These are phyloP conservation scores for Eledona agricola DNA, from an alignment of 2,888 invertebrate species.

Conservation along the genomic window DNA sequence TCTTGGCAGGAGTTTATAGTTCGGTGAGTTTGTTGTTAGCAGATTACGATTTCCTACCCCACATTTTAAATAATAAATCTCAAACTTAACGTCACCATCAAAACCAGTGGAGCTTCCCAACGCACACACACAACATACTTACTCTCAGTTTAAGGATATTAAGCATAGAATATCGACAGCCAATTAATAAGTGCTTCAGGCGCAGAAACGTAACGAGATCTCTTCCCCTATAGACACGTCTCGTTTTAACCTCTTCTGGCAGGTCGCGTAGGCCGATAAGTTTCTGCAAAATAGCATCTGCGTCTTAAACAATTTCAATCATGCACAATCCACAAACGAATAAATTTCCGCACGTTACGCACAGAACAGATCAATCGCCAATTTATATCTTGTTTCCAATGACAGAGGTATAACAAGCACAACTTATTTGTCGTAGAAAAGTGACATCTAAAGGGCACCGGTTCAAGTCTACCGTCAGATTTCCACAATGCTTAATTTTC, in stretches of 20 bases:
- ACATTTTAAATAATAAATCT: constrained; percentile 25
- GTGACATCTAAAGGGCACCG: constrained; percentile 4
- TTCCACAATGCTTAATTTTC: constrained; percentile 22
- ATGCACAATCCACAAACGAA: too few species aligned
- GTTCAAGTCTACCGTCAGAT: constrained; percentile 7
- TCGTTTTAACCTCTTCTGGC: constrained; percentile 12
- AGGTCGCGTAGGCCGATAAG: too few species aligned
- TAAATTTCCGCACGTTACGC: too few species aligned
- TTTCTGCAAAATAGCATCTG: too few species aligned
- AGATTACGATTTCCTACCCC: constrained; percentile 33
- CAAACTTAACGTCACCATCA: constrained; percentile 6
- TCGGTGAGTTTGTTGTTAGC: constrained; percentile 28
- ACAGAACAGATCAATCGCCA: too few species aligned
- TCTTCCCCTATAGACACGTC: background rate
- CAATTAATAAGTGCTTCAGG: constrained; percentile 14
- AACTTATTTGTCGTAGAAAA: constrained; percentile 1
- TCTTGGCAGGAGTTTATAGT: constrained; percentile 29
- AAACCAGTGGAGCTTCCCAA: constrained; percentile 13
- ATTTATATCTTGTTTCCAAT: too few species aligned
- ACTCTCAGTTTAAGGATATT: too few species aligned
- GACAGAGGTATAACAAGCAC: constrained; percentile 6
- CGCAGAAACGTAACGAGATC: constrained; percentile 8
- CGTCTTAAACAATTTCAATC: too few species aligned
- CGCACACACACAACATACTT: constrained; percentile 4
- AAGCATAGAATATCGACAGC: constrained; percentile 22